Percentiles rank a stretch among this genome's conserved stretches.
Conservation (phyloP, 2,888 invertebrate species). For the Drosophila greeni region DNA sequence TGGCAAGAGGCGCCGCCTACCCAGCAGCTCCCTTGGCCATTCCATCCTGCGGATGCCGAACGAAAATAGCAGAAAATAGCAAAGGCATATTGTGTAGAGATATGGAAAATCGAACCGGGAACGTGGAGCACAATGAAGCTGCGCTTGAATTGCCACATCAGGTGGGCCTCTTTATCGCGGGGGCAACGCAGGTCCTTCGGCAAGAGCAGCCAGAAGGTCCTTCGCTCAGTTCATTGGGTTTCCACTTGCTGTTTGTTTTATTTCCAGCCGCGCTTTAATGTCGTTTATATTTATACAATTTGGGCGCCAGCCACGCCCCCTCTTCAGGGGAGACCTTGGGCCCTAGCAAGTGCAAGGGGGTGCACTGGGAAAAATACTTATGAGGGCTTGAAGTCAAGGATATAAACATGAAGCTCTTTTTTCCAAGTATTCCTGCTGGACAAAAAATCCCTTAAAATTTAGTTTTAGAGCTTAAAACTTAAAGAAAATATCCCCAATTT, state of each 20-base stretch:
- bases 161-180: conserved; percentile 25
- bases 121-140: conserved; percentile 53
- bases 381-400: not conserved
- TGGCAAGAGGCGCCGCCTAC: conserved; percentile 17
- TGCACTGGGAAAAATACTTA: not conserved
- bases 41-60: conserved; percentile 29
- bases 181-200: conserved; percentile 5
- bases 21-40: conserved; percentile 11
- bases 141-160: conserved; percentile 57
- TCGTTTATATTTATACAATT: conserved; percentile 72
- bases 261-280: conserved; percentile 70
- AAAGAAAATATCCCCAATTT: not conserved
- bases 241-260: conserved; percentile 68
- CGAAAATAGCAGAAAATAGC: conserved; percentile 54
- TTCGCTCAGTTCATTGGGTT: conserved; percentile 67
- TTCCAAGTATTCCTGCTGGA: not conserved
- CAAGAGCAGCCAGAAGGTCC: conserved; percentile 13
- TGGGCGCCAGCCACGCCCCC: conserved; percentile 27
- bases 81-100: conserved; percentile 61
- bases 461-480: not conserved
- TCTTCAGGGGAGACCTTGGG: conserved; percentile 17
- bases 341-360: conserved; percentile 51
- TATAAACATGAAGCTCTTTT: not conserved
- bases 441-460: not conserved
- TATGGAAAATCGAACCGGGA: conserved; percentile 64